Conservation (phyloP, 2,797 vertebrate species). For the Schizopygopsis malacanthus region DNA sequence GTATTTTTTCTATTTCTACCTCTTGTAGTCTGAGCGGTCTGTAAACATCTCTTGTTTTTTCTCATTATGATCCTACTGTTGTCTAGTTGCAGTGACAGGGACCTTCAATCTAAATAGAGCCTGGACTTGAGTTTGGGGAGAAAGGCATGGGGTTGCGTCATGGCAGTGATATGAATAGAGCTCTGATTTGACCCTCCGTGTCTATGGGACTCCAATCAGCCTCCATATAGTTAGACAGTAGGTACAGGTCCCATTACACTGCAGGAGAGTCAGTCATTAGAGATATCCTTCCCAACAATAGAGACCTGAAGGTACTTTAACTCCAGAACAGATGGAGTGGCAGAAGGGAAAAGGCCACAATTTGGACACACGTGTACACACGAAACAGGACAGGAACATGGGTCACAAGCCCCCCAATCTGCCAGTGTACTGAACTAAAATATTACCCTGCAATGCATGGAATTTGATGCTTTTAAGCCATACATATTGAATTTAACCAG, state of each 20-base stretch:
- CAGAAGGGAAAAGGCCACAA: not conserved
- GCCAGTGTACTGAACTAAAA: not conserved
- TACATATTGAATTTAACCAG: not conserved
- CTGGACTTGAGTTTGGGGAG: slow-evolving; percentile 21
- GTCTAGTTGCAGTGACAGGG: slow-evolving; percentile 11
- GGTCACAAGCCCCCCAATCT: not conserved
- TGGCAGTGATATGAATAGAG: slow-evolving; percentile 61
- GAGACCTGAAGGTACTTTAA: slow-evolving; percentile 20
- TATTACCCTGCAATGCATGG: not conserved
- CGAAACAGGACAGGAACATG: not conserved
- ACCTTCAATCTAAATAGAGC: slow-evolving; percentile 30
- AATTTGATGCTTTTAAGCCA: not conserved
- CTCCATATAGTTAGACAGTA: slow-evolving; percentile 47
- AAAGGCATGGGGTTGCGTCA: slow-evolving; percentile 24
- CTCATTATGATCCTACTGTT: not conserved
- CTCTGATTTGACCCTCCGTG: slow-evolving; percentile 62
- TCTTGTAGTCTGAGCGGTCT: not conserved
- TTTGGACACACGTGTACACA: slow-evolving; percentile 19
- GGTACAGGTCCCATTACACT: slow-evolving; percentile 33
- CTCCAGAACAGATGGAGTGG: slow-evolving; percentile 2
- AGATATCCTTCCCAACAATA: slow-evolving; percentile 13
- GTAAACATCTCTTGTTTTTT: not conserved
- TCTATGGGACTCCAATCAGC: slow-evolving; percentile 66
- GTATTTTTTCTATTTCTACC: not conserved
- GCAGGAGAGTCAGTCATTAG: slow-evolving; percentile 35